These are phyloP conservation scores for Plutella xylostella DNA, from an alignment of 2,888 invertebrate genomes.

Conservation along the genomic window DNA sequence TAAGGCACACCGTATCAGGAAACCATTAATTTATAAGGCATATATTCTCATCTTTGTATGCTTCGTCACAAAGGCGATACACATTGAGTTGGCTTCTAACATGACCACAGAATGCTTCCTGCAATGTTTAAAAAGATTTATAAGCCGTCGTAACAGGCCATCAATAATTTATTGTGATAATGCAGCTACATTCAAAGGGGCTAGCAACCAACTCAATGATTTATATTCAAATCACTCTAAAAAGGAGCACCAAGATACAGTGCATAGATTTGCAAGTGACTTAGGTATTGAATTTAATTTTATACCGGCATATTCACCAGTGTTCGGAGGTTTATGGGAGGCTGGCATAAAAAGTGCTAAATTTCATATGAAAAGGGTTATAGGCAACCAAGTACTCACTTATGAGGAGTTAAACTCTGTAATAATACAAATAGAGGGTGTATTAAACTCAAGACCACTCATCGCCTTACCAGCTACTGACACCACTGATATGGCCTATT, in stretches of 20 bases:
- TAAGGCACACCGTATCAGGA: conserved; percentile 12
- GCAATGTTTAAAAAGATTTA: background rate
- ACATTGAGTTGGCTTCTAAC: conserved; percentile 9
- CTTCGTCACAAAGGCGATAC: conserved; percentile 14
- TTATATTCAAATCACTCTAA: background rate
- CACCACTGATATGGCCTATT: conserved; percentile 15
- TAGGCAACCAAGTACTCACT: conserved; percentile 14
- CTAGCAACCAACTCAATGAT: conserved; percentile 2
- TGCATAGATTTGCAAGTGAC: background rate
- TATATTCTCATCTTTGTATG: conserved; percentile 17
- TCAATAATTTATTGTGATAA: conserved; percentile 4
- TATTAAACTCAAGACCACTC: conserved; percentile 22
- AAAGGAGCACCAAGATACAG: background rate
- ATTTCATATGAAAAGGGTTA: conserved; percentile 19
- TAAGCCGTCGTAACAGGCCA: background rate
- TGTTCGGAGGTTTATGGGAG: conserved; percentile 26
- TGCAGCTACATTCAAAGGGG: background rate
- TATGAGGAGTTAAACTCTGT: conserved; percentile 22
- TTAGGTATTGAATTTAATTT: conserved; percentile 14
- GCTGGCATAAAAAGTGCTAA: conserved; percentile 22
- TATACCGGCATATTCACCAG: conserved; percentile 23
- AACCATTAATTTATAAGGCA: conserved; percentile 12
- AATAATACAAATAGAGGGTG: conserved; percentile 18
- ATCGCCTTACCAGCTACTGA: conserved; percentile 19
- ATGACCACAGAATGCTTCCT: background rate